Evolutionary conservation across 2,113 vertebrate species (phyloP).

Genomic region (Astatoreochromis straeleni): DNA sequence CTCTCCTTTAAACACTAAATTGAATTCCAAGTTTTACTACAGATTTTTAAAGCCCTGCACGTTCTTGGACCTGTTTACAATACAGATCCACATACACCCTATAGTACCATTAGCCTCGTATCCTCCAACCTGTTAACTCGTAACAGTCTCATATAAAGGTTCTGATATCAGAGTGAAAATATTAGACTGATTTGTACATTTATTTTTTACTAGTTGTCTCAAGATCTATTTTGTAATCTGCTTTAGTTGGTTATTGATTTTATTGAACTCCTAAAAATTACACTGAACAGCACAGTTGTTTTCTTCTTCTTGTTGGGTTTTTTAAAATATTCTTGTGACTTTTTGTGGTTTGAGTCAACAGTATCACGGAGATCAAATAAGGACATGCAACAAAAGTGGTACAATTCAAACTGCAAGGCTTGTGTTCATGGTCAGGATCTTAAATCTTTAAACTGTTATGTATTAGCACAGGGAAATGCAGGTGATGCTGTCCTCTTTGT

Average conservation of each 20-base stretch:
- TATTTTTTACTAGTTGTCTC: neutral
- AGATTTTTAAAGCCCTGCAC: neutral
- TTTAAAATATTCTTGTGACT: neutral
- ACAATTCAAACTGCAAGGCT: neutral
- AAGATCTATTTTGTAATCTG: neutral
- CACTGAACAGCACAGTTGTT: neutral
- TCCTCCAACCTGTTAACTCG: neutral
- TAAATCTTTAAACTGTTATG: neutral
- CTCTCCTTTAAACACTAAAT: neutral
- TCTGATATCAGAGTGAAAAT: neutral
- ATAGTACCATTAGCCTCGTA: neutral
- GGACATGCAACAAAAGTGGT: neutral
- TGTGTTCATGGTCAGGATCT: neutral
- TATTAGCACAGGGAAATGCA: neutral
- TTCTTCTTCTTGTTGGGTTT: fast-evolving
- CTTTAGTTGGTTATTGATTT: neutral
- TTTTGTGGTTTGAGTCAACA: neutral
- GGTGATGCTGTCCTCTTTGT: neutral
- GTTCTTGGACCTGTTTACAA: neutral
- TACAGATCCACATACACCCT: neutral
- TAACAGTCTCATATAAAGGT: neutral
- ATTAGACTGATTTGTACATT: neutral
- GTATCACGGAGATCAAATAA: neutral
- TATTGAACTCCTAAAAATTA: neutral
- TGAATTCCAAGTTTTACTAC: neutral